Evolutionary conservation across 2,797 vertebrate species (phyloP), one percentile per base, ranked within the genome.

Genomic region (Orestias chungarensis): DNA sequence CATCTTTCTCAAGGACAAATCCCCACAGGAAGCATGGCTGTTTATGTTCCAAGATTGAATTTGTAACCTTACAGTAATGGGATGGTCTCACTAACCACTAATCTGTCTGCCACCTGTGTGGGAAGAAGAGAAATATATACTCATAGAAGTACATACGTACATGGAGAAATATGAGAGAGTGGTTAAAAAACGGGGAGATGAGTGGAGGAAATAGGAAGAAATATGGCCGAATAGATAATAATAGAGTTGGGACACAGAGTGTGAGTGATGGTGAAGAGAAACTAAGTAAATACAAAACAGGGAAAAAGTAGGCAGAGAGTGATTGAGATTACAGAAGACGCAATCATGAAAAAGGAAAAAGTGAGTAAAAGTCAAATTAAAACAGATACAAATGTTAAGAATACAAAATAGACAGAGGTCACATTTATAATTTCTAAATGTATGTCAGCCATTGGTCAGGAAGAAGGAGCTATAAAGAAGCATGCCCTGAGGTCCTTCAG

Each of bases 41-140:
- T 84, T 87, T 87, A 85, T 82, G 80, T 65, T 80, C 31, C 0
- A 71, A 91, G 86, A 92, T 90, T 86, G 84, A 89, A 92, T 88
- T 85, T 79, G 86, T 86, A 90, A 92, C 88, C 89, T 87, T 76
- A 83, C 86, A 79, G 84, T 92, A 89, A 90, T 91, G 79, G 89
- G 83, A 87, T 89, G 82, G 84, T 87, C 91, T 86, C 79, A 75
- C 89, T 79, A 88, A 88, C 89, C 86, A 82, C 87, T 87, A 90
- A 90, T 91, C 88, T 82, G 84, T 80, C 86, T 64, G 79, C 86
- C 88, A 88, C 85, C 88, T 86, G 83, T 87, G 86, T 83, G 80
- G 79, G 64, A 57, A 82, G 73, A 82, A 49, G 49, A 75, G 81
- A 86, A 78, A 83, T 71, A 80, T 61, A 50, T 77, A 80, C 69